phyloP scores from a whole-genome alignment of 2,888 invertebrate genomes.

The Eristalis arbustorum region DNA sequence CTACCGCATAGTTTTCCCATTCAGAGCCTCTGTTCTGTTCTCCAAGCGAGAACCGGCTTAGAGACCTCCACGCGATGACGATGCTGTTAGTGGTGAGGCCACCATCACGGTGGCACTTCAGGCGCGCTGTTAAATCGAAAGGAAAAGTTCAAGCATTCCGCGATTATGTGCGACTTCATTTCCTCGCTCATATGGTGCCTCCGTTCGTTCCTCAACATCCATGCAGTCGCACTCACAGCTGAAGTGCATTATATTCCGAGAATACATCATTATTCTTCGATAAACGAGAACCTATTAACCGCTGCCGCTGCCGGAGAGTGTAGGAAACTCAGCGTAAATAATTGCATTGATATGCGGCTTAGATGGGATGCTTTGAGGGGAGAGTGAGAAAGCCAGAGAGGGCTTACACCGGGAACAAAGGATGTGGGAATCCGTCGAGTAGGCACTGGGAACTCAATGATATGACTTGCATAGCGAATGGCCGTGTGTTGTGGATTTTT shows the following conservation, averaged over 20 bases:
- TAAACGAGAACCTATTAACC: constrained; percentile 35
- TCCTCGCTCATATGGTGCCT: not conserved
- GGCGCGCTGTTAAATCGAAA: constrained; percentile 2
- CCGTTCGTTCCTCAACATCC: not conserved
- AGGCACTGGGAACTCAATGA: not conserved
- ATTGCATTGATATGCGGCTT: constrained; percentile 30
- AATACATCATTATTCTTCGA: constrained; percentile 47
- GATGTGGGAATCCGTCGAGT: not conserved
- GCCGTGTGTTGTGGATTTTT: not conserved
- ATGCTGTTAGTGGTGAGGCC: not conserved
- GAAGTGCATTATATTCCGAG: constrained; percentile 26
- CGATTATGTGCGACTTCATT: constrained; percentile 1
- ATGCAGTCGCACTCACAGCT: constrained; percentile 1
- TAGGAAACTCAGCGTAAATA: constrained; percentile 25
- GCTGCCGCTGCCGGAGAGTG: not conserved
- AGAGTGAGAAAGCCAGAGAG: not conserved
- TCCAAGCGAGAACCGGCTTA: not conserved
- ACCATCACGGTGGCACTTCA: not conserved
- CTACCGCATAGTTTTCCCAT: not conserved
- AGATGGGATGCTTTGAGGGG: constrained; percentile 1
- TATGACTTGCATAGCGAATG: not conserved
- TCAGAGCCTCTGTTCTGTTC: not conserved
- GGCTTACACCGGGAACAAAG: constrained; percentile 9
- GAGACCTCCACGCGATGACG: not conserved
- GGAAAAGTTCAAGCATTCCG: constrained; percentile 24